Base-by-base conservation (phyloP, 2,113 vertebrate genomes). In the Menidia beryllina region DNA sequence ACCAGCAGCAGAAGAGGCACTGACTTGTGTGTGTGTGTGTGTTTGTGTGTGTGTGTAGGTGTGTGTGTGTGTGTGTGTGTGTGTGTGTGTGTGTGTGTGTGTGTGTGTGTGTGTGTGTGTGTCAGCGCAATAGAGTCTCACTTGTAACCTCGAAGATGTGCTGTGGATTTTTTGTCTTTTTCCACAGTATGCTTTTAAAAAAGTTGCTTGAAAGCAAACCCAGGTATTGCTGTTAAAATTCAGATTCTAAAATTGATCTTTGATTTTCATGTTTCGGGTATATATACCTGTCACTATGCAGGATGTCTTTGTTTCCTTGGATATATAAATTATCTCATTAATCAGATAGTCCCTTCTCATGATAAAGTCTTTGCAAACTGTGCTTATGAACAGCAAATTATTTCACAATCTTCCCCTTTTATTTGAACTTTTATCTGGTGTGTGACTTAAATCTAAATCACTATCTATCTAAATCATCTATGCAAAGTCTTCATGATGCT, bases 91-190 rank as follows among this genome's bases (percentile, higher is more conserved):
- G n/a, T n/a, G n/a, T n/a, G n/a, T n/a, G n/a, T n/a, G n/a, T n/a
- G n/a, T n/a, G n/a, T n/a, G n/a, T n/a, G n/a, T n/a, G n/a, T n/a
- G n/a, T 63, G 69, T 75, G 68, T 54, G 56, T 84, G 77, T 86
- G 77, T 85, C 53, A 25, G 60, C 45, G 50, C 75, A 68, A 85
- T 82, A 75, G 78, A 54, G 74, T 86, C 62, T 85, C 47, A 62
- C 67, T 85, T 84, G 63, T 85, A 86, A 79, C 77, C 86, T 83
- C 77, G 63, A 68, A 84, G 60, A 78, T 66, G 61, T 70, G 80
- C 58, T 56, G 38, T 54, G 21, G 30, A 65, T 50, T 49, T 63
- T 17, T 49, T 10, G 45, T n/a, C n/a, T 39, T 49, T 27, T 4
- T 24, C 9, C 12, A 6, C 15, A 45, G 49, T 69, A 73, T 79